Conservation (phyloP, 2,888 invertebrate species). For the Amiota mariae region DNA sequence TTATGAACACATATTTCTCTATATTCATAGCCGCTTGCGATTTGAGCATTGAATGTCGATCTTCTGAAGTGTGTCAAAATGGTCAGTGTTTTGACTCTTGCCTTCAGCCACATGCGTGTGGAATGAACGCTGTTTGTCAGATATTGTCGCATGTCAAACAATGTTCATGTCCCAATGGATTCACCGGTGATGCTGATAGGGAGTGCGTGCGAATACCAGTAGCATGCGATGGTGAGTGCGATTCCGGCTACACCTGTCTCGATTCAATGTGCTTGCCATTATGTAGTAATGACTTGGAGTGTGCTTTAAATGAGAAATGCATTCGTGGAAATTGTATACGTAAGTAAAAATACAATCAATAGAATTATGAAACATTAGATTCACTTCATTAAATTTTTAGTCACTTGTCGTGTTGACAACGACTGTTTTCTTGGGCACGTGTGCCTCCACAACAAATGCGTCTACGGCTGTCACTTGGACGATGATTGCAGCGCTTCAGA, state of each 20-base stretch:
- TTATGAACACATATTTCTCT: constrained; percentile 18
- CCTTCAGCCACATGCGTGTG: constrained; percentile 83
- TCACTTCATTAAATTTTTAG: constrained; percentile 66
- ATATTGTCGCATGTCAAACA: constrained; percentile 83
- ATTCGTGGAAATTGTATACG: constrained; percentile 85
- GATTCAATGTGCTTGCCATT: constrained; percentile 87
- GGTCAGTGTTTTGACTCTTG: constrained; percentile 90
- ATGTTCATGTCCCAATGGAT: constrained; percentile 88
- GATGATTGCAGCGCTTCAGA: constrained; percentile 91
- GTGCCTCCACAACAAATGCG: constrained; percentile 88
- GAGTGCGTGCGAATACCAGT: constrained; percentile 91
- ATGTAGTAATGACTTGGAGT: constrained; percentile 85
- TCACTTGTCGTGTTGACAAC: constrained; percentile 92
- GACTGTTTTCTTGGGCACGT: constrained; percentile 95
- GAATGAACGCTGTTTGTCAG: constrained; percentile 86
- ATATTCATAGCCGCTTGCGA: constrained; percentile 80
- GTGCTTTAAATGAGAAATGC: constrained; percentile 93
- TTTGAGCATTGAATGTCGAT: constrained; percentile 85
- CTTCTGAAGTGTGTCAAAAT: constrained; percentile 85
- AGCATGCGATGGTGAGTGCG: constrained; percentile 84
- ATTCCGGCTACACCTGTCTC: constrained; percentile 82
- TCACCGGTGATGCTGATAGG: constrained; percentile 87
- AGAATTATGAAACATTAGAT: neutral
- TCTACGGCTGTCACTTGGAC: constrained; percentile 88
- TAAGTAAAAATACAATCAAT: constrained; percentile 74